phyloP scores from a whole-genome alignment of 1,140 invertebrate genomes.

The Philaenus spumarius region DNA sequence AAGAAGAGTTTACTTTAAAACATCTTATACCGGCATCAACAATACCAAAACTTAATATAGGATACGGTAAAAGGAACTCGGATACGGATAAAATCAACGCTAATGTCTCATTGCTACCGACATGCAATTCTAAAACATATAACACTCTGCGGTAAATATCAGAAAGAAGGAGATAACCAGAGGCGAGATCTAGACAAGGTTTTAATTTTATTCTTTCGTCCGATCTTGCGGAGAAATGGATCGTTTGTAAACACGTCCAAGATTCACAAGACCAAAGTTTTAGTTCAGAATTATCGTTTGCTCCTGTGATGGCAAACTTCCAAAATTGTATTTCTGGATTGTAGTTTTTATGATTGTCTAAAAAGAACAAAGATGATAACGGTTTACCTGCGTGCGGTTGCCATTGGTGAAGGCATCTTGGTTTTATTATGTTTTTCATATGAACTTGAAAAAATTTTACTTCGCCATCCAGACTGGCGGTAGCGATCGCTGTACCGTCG shows the following conservation, averaged over 20 bases:
- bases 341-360: slow-evolving; percentile 82
- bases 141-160: slow-evolving; percentile 71
- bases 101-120: slow-evolving; percentile 46
- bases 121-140: slow-evolving; percentile 67
- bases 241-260: slow-evolving; percentile 87
- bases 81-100: slow-evolving; percentile 61
- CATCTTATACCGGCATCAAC: slow-evolving; percentile 58
- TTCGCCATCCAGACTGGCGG: slow-evolving; percentile 77
- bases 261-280: slow-evolving; percentile 93
- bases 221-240: slow-evolving; percentile 51
- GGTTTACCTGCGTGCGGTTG: slow-evolving; percentile 80
- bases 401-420: slow-evolving; percentile 83
- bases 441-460: slow-evolving; percentile 87
- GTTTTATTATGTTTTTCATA: slow-evolving; percentile 52
- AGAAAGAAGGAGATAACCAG: slow-evolving; percentile 75
- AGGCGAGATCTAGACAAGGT: slow-evolving; percentile 71
- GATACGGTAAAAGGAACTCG: slow-evolving; percentile 73
- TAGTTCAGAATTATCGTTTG: slow-evolving; percentile 80
- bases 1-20: slow-evolving; percentile 32
- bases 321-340: slow-evolving; percentile 83
- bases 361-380: slow-evolving; percentile 79
- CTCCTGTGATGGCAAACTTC: slow-evolving; percentile 89
- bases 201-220: slow-evolving; percentile 49
- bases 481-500: slow-evolving; percentile 86
- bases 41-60: slow-evolving; percentile 80